These are phyloP conservation scores for Condylostylus longicornis DNA, from an alignment of 1,140 invertebrate genomes.

Conservation along the genomic window DNA sequence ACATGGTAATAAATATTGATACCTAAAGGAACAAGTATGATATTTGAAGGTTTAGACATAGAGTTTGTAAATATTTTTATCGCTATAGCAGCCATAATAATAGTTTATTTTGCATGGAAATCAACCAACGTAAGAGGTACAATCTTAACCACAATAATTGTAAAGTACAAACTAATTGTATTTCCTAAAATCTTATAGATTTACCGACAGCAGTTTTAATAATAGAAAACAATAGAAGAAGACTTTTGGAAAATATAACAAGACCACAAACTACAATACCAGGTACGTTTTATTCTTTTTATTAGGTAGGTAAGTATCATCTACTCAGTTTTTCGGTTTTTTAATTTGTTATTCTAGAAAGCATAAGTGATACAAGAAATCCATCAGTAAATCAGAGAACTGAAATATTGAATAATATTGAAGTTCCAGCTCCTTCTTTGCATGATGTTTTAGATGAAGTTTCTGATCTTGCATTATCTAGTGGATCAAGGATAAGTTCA, in stretches of 20 bases:
- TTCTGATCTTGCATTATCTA: neutral
- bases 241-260: neutral
- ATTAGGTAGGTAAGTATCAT: neutral
- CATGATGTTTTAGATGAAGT: conserved; percentile 4
- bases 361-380: neutral
- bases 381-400: neutral
- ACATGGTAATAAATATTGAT: too few species aligned
- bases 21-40: too few species aligned
- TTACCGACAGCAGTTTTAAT: conserved; percentile 1
- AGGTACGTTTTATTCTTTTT: neutral
- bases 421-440: conserved; percentile 1
- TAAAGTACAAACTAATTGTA: neutral
- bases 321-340: neutral
- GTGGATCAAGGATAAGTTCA: neutral
- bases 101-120: conserved; percentile 55
- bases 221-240: conserved; percentile 1
- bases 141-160: conserved; percentile 31
- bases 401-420: neutral
- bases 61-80: neutral
- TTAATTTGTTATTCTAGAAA: neutral
- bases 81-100: conserved; percentile 39
- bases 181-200: neutral
- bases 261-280: neutral
- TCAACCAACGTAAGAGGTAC: conserved; percentile 43
- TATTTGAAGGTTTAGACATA: neutral